These are phyloP conservation scores for Paguma larvata DNA, from an alignment of 2,797 vertebrate genomes.

Conservation along the genomic window DNA sequence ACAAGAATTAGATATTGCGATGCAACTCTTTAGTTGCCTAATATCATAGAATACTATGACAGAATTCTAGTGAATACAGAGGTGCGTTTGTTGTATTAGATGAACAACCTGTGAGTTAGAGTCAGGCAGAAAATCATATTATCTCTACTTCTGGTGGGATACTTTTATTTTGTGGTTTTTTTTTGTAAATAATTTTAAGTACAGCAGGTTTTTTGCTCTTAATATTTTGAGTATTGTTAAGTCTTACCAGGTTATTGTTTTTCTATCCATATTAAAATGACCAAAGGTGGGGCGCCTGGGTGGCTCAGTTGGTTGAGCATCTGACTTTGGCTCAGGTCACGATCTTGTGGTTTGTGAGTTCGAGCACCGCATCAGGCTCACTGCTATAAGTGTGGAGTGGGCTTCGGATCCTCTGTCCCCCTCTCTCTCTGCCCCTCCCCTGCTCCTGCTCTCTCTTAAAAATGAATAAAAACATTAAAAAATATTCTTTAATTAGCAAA, in stretches of 20 bases:
- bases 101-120: background rate
- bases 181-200: conserved; percentile 47
- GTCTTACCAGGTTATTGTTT: background rate
- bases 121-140: background rate
- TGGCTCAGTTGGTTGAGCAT: too few species aligned
- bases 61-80: background rate
- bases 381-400: too few species aligned
- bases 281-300: background rate
- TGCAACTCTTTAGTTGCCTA: background rate
- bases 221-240: background rate
- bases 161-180: conserved; percentile 11
- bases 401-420: too few species aligned
- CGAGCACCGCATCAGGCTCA: too few species aligned
- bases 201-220: background rate
- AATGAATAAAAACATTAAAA: too few species aligned
- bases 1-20: background rate
- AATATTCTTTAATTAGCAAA: background rate
- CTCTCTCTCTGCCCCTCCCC: too few species aligned
- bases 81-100: background rate
- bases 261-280: conserved; percentile 37
- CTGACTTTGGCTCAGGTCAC: too few species aligned
- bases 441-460: too few species aligned
- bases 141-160: conserved; percentile 9
- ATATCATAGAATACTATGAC: background rate
- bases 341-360: too few species aligned